Conservation (phyloP, 1,140 invertebrate genomes). For the Physella acuta region DNA sequence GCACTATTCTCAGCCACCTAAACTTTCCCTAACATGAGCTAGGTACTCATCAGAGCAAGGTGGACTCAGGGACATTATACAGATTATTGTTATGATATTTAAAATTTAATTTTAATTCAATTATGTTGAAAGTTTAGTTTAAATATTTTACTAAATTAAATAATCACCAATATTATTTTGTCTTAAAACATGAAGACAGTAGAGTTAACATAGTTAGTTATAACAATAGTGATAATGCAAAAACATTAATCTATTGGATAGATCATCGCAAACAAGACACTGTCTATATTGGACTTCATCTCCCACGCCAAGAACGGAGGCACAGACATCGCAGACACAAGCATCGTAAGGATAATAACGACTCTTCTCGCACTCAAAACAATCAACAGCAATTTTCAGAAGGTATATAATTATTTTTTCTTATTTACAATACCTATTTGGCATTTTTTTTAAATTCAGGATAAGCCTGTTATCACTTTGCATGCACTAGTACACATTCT, state of each 20-base stretch:
- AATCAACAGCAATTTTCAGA: background rate
- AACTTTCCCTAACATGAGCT: too few species aligned
- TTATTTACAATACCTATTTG: too few species aligned
- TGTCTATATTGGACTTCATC: conserved; percentile 49
- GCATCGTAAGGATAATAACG: conserved; percentile 18
- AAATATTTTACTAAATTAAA: background rate
- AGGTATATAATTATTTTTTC: too few species aligned
- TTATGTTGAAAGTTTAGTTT: background rate
- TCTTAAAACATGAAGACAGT: background rate
- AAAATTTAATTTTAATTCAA: background rate
- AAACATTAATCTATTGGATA: too few species aligned
- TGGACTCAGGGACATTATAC: background rate
- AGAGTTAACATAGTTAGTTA: too few species aligned
- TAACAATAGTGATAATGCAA: too few species aligned
- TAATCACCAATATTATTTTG: background rate
- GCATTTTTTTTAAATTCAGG: too few species aligned
- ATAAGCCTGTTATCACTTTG: too few species aligned
- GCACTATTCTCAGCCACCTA: too few species aligned
- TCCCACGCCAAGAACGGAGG: conserved; percentile 38
- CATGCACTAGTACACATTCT: too few species aligned
- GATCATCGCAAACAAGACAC: conserved; percentile 48
- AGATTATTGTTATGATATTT: background rate
- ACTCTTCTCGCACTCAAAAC: background rate
- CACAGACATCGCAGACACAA: conserved; percentile 34
- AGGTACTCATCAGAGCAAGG: too few species aligned